These are phyloP conservation scores for Apteryx mantelli DNA, from an alignment of 2,113 vertebrate genomes.

Conservation along the genomic window DNA sequence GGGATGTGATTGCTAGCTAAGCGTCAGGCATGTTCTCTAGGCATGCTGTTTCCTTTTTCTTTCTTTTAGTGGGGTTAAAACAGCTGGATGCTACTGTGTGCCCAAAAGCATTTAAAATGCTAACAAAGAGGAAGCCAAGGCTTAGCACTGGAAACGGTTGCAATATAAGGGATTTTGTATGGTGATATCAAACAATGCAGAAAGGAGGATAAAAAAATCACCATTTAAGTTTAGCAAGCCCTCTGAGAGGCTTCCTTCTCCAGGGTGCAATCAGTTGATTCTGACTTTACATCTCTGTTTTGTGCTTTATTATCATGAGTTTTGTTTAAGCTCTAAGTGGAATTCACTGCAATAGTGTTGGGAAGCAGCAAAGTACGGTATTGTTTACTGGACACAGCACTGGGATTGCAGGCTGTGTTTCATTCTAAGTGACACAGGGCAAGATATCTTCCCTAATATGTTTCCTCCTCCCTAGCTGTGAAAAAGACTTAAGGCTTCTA, in stretches of 20 bases:
- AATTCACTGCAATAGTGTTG: neutral
- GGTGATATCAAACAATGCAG: neutral
- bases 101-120: neutral
- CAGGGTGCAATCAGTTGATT: neutral
- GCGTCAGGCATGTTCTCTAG: neutral
- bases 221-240: neutral
- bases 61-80: neutral
- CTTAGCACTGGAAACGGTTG: neutral
- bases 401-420: neutral
- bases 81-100: neutral
- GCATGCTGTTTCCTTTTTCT: neutral
- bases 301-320: neutral
- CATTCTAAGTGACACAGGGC: neutral
- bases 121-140: fast-evolving
- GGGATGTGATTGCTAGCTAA: slow-evolving; percentile 54
- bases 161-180: neutral
- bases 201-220: neutral
- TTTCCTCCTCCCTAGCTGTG: neutral
- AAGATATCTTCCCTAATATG: neutral
- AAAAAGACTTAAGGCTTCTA: neutral
- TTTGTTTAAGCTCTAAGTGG: neutral
- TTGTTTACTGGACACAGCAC: fast-evolving
- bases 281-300: neutral
- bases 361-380: neutral
- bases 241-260: neutral